Evolutionary conservation across 2,797 vertebrate genomes (phyloP), one percentile per base, ranked within the genome.

Genomic region (Clarias platycephalus): DNA sequence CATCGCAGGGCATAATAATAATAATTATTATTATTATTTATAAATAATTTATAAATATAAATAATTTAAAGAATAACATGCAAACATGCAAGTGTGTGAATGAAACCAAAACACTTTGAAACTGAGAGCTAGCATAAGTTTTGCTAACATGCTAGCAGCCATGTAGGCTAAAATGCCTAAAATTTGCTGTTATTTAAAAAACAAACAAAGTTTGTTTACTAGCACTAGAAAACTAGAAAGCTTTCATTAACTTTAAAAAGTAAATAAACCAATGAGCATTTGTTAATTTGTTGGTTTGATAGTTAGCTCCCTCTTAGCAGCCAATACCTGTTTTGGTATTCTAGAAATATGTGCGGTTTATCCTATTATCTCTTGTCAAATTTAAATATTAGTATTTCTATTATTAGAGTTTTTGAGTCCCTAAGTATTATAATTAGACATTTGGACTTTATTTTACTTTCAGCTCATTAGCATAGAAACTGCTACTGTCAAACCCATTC

Each of bases 391-490:
- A 22, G 26, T 28, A 0, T 22, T 31, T 12, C 53, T 26, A 28
- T 18, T 4, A 9, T 20, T 18, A 20, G 9, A 37, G 24, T 34
- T 57, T 13, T 24, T 70, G 5, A n/a, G 12, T 22, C 18, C 22
- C 20, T 37, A 37, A 31, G 12, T n/a, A 24, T 37, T 60, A 15
- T 55, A 58, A 34, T 58, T 20, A 37, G 55, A 58, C 57, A 8
- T 77, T 31, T 34, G 18, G 15, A 76, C 71, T 15, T 20, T 77
- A 24, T 60, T 53, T 55, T 64, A 80, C 49, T 78, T 87, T 84
- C 60, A 85, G 0, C 49, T 72, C 75, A 75, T 87, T 86, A 78
- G 53, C 85, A 87, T 85, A 84, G 71, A 87, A 55, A 83, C 84
- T 81, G 55, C 58, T 75, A 64, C 81, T 86, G 70, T 83, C 80